Conservation (phyloP, 2,113 vertebrate genomes). For the Lampris incognitus region DNA sequence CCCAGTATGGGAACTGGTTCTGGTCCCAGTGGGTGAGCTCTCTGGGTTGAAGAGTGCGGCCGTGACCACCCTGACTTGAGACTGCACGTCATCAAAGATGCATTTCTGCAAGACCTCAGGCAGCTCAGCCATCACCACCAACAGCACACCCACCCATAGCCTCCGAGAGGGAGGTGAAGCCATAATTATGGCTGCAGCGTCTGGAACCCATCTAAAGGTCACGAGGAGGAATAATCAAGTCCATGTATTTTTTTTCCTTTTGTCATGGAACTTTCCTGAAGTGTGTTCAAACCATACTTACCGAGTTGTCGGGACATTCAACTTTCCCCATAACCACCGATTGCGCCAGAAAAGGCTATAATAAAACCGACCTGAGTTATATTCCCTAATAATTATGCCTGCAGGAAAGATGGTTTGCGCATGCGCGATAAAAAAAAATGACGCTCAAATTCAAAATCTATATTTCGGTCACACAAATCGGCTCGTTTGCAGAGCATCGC, state of each 20-base stretch:
- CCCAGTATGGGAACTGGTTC: neutral
- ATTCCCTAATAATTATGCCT: no score
- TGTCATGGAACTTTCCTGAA: no score
- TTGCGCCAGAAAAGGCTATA: no score
- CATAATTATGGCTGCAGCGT: slow-evolving; percentile 27
- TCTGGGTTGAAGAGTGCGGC: slow-evolving; percentile 9
- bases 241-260: neutral
- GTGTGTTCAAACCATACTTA: no score
- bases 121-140: slow-evolving; percentile 47
- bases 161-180: slow-evolving; percentile 8
- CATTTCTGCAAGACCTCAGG: slow-evolving; percentile 63
- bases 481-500: no score
- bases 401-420: no score
- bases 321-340: no score
- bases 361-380: no score
- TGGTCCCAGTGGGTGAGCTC: neutral
- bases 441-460: no score
- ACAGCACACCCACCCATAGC: slow-evolving; percentile 43
- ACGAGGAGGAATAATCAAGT: neutral
- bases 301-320: no score
- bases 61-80: slow-evolving; percentile 60
- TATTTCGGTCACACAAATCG: no score
- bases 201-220: slow-evolving; percentile 20
- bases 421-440: no score
- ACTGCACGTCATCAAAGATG: slow-evolving; percentile 80